These are phyloP conservation scores for Caradrina kadenii DNA, from an alignment of 2,888 invertebrate species.

Conservation along the genomic window DNA sequence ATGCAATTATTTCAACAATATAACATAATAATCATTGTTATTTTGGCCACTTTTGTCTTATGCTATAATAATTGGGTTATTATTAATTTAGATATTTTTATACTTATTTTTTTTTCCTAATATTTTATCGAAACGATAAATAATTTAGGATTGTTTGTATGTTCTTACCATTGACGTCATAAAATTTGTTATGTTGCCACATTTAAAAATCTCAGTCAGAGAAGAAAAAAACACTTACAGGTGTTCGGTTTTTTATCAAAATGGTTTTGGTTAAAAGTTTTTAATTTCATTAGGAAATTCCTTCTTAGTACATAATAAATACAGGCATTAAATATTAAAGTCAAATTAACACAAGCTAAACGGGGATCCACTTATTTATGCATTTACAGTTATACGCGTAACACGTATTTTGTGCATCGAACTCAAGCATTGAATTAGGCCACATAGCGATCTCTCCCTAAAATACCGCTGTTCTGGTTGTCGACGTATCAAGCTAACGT, in stretches of 20 bases:
- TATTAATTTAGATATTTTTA: too few relatives aligned
- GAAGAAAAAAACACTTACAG: slow-evolving; percentile 75
- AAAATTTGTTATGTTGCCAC: slow-evolving; percentile 67
- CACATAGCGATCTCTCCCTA: slow-evolving; percentile 91
- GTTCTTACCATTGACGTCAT: slow-evolving; percentile 49
- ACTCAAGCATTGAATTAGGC: slow-evolving; percentile 91
- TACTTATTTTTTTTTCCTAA: too few relatives aligned
- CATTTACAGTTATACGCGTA: slow-evolving; percentile 90
- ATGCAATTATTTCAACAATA: too few relatives aligned
- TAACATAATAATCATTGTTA: too few relatives aligned
- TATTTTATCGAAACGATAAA: too few relatives aligned
- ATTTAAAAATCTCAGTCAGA: slow-evolving; percentile 34
- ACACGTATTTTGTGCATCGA: slow-evolving; percentile 91
- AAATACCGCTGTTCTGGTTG: slow-evolving; percentile 91
- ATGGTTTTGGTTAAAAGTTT: slow-evolving; percentile 86
- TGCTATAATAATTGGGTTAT: too few relatives aligned
- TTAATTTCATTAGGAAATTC: slow-evolving; percentile 75
- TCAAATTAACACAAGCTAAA: slow-evolving; percentile 49
- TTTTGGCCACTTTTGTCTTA: too few relatives aligned
- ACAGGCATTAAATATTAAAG: slow-evolving; percentile 37
- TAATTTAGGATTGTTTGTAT: too few relatives aligned
- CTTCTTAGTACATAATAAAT: slow-evolving; percentile 60
- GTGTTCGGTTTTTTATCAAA: slow-evolving; percentile 84
- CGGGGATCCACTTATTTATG: slow-evolving; percentile 82
- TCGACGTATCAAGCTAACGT: slow-evolving; percentile 90